Evolutionary conservation across 2,113 vertebrate species (phyloP).

Genomic region (Tragulus kanchil): DNA sequence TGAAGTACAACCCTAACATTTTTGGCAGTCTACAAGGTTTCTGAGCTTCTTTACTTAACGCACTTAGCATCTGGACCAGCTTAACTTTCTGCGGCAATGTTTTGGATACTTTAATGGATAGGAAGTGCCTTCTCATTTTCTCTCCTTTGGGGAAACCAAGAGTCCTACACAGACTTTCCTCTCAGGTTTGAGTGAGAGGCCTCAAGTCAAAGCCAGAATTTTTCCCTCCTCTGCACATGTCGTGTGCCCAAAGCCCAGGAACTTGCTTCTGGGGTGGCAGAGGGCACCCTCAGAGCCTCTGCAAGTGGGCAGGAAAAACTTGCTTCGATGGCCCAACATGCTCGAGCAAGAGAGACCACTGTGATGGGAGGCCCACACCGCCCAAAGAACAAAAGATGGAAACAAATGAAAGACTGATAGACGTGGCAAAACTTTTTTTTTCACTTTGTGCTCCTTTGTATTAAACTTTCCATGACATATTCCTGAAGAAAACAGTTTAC

Average conservation of each 20-base stretch:
- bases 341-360: too few relatives aligned
- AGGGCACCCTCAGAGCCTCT: not conserved
- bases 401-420: too few relatives aligned
- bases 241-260: not conserved
- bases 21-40: slow-evolving; percentile 48
- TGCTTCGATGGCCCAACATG: too few relatives aligned
- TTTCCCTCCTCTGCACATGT: not conserved
- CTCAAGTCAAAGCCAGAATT: slow-evolving; percentile 42
- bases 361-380: too few relatives aligned
- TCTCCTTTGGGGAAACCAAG: slow-evolving; percentile 78
- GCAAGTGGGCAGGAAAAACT: too few relatives aligned
- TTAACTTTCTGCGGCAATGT: slow-evolving; percentile 56
- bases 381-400: too few relatives aligned
- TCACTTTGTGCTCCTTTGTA: too few relatives aligned
- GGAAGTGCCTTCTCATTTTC: slow-evolving; percentile 80
- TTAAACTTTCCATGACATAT: not conserved
- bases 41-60: slow-evolving; percentile 49
- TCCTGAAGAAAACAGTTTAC: not conserved
- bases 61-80: slow-evolving; percentile 72
- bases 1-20: not conserved
- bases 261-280: not conserved
- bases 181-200: slow-evolving; percentile 67
- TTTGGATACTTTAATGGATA: slow-evolving; percentile 73
- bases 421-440: too few relatives aligned
- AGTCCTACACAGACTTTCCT: slow-evolving; percentile 64